Conservation (phyloP, 2,888 invertebrate species). For the Hypolimnas misippus region DNA sequence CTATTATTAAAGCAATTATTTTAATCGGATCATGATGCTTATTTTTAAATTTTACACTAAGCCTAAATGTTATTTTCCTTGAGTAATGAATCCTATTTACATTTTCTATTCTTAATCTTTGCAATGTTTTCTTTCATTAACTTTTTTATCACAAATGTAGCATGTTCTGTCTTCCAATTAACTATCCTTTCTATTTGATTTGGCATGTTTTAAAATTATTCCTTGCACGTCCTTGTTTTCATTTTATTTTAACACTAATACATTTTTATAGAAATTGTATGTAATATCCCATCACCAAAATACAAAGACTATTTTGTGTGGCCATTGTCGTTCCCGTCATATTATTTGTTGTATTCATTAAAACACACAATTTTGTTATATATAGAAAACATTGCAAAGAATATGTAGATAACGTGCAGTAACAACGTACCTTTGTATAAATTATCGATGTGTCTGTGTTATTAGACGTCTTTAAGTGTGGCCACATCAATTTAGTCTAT, state of each 20-base stretch:
- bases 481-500: slow-evolving; percentile 80
- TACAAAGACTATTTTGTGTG: slow-evolving; percentile 77
- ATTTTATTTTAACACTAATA: slow-evolving; percentile 1
- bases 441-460: slow-evolving; percentile 31
- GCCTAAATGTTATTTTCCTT: slow-evolving; percentile 8
- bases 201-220: slow-evolving; percentile 61
- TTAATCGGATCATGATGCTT: background rate
- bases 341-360: slow-evolving; percentile 40
- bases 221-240: slow-evolving; percentile 38
- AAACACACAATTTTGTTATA: slow-evolving; percentile 31
- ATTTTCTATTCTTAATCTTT: slow-evolving; percentile 68
- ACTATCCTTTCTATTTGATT: slow-evolving; percentile 49
- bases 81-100: slow-evolving; percentile 21
- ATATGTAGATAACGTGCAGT: slow-evolving; percentile 26
- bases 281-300: slow-evolving; percentile 29
- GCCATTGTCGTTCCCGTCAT: slow-evolving; percentile 59
- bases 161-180: slow-evolving; percentile 50
- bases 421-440: slow-evolving; percentile 28
- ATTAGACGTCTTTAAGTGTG: slow-evolving; percentile 49
- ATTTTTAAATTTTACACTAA: slow-evolving; percentile 4
- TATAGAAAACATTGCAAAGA: slow-evolving; percentile 81
- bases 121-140: slow-evolving; percentile 77
- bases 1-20: background rate
- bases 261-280: slow-evolving; percentile 18
- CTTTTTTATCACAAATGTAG: slow-evolving; percentile 54